A percentile compares a stretch with the other conserved stretches of the same genome.
Evolutionary conservation across 2,888 invertebrate genomes (phyloP).

Genomic region (Pedicia rivosa): DNA sequence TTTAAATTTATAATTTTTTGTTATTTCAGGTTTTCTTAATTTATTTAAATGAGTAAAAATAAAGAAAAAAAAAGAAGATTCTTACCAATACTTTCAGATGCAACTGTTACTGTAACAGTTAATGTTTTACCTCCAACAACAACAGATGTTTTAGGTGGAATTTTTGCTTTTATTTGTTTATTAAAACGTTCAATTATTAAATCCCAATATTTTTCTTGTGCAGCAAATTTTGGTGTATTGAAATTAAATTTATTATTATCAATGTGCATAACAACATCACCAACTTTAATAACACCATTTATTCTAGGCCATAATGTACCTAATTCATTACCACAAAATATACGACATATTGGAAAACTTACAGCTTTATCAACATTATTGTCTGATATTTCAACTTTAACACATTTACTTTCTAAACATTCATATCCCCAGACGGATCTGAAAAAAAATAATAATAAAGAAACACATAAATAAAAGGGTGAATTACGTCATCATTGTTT

Average conservation of each 20-base stretch:
- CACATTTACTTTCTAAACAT: conserved; percentile 21
- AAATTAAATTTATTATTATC: conserved; percentile 27
- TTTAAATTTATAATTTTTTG: too few species aligned
- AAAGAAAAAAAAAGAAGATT: too few species aligned
- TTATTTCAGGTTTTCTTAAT: too few species aligned
- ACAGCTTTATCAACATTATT: conserved; percentile 23
- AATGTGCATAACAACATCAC: conserved; percentile 29
- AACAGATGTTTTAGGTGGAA: conserved; percentile 17
- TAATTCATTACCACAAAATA: conserved; percentile 32
- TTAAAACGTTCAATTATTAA: conserved; percentile 27
- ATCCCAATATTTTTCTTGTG: conserved; percentile 20
- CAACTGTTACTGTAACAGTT: conserved; percentile 25
- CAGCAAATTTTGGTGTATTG: conserved; percentile 17
- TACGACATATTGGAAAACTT: conserved; percentile 32
- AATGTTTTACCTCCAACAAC: conserved; percentile 31
- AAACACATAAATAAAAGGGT: too few species aligned
- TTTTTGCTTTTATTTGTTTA: conserved; percentile 20
- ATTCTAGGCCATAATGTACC: conserved; percentile 34
- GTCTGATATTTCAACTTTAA: conserved; percentile 23
- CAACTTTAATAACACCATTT: conserved; percentile 30
- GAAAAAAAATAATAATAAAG: background rate
- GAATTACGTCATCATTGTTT: too few species aligned
- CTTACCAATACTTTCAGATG: conserved; percentile 14
- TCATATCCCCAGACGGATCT: conserved; percentile 23
- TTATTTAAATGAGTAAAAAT: too few species aligned